Percentiles rank a stretch among this genome's conserved stretches.
These are phyloP conservation scores for Poeciliopsis paucimaculata DNA, from an alignment of 2,797 vertebrate genomes.

Conservation along the genomic window DNA sequence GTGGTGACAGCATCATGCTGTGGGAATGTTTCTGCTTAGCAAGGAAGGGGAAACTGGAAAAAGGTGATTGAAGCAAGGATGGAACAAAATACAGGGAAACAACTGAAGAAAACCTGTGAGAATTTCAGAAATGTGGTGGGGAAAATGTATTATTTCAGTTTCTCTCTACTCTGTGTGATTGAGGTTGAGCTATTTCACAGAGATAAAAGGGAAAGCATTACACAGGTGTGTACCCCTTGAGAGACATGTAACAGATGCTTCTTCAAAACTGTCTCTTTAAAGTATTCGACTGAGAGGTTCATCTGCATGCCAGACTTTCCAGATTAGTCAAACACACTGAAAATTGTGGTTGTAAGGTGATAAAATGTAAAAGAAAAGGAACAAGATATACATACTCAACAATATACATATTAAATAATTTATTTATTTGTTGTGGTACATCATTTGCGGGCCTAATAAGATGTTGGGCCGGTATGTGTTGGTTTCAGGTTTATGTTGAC, in stretches of 20 bases:
- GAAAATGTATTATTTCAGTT: not conserved
- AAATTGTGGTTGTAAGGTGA: not conserved
- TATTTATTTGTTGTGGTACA: not conserved
- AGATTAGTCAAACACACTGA: not conserved
- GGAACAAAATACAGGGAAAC: not conserved
- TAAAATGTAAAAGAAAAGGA: not conserved
- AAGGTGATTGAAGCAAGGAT: not conserved
- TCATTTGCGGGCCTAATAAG: not conserved
- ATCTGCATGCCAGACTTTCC: not conserved
- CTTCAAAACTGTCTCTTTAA: not conserved
- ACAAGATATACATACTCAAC: not conserved
- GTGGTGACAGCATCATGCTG: not conserved
- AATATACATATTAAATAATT: not conserved
- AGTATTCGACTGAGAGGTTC: not conserved
- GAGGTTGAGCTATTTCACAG: not conserved
- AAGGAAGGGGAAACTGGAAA: not conserved
- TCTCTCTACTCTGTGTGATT: not conserved
- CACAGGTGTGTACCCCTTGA: not conserved
- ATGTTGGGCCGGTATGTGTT: slow-evolving; percentile 13
- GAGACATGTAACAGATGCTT: not conserved
- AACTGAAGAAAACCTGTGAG: not conserved
- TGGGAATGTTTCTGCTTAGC: not conserved
- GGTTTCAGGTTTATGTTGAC: slow-evolving; percentile 51
- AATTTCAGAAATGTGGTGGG: not conserved
- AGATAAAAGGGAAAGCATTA: not conserved